These are phyloP conservation scores for Cirrhinus mrigala DNA, from an alignment of 2,797 vertebrate species.

Conservation along the genomic window DNA sequence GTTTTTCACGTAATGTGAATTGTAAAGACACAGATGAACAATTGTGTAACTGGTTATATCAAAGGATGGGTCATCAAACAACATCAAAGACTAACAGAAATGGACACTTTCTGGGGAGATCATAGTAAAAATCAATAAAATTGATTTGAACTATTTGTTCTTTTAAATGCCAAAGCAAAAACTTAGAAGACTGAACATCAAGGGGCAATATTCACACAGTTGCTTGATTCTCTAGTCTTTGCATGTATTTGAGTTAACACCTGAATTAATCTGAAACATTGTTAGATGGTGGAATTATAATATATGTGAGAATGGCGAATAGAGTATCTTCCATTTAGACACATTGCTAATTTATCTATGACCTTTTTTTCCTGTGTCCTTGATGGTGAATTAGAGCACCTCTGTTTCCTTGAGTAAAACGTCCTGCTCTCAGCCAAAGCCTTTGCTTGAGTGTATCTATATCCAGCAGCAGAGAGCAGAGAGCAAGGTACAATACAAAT, in stretches of 20 bases:
- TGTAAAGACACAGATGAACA: neutral
- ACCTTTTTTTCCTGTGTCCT: neutral
- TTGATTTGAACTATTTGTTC: slow-evolving; percentile 27
- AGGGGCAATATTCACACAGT: neutral
- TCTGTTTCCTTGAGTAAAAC: neutral
- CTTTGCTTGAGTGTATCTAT: neutral
- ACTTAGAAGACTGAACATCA: slow-evolving; percentile 21
- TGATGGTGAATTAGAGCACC: neutral
- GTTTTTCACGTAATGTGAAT: neutral
- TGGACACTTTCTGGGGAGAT: slow-evolving; percentile 15
- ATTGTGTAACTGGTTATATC: slow-evolving; percentile 10
- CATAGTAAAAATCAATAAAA: slow-evolving; percentile 28
- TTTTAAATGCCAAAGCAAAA: slow-evolving; percentile 38
- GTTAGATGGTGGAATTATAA: neutral
- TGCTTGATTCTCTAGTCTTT: neutral
- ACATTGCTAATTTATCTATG: neutral
- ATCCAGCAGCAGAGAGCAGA: neutral
- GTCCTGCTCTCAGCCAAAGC: neutral
- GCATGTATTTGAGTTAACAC: neutral
- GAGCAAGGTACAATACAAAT: neutral
- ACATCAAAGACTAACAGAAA: slow-evolving; percentile 37
- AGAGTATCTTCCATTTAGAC: neutral
- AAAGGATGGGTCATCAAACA: slow-evolving; percentile 12
- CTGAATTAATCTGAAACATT: neutral
- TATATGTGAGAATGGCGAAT: too few relatives aligned